A percentile compares a stretch with the other conserved stretches of the same genome.
Evolutionary conservation across 2,797 vertebrate genomes (phyloP).

Genomic region (Sebastes oblongus): DNA sequence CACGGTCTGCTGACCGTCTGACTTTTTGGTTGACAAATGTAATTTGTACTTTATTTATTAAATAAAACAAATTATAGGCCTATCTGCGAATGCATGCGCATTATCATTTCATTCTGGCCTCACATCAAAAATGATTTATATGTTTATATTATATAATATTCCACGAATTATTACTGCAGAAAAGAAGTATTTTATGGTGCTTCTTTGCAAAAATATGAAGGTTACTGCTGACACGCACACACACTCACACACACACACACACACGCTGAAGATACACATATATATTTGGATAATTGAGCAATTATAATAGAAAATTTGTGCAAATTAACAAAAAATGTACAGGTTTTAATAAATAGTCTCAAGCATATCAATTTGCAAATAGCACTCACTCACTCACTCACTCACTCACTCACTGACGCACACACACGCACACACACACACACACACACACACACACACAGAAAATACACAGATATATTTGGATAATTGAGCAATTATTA

Average conservation of each 20-base stretch:
- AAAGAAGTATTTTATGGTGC: neutral
- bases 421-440: too few relatives aligned
- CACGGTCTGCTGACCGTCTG: constrained; percentile 91
- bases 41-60: constrained; percentile 87
- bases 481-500: neutral
- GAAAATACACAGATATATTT: neutral
- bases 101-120: constrained; percentile 15
- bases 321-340: neutral
- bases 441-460: neutral
- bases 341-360: neutral
- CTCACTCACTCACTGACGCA: neutral
- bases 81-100: constrained; percentile 67
- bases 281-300: neutral
- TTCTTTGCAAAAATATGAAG: neutral
- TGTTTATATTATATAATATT: neutral
- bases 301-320: neutral
- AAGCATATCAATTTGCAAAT: neutral
- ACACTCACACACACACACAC: neutral
- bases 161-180: neutral
- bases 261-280: neutral
- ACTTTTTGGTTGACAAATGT: constrained; percentile 86
- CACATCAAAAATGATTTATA: neutral
- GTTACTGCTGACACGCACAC: neutral
- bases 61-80: constrained; percentile 82
- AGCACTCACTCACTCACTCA: neutral